Evolutionary conservation across 2,113 vertebrate species (phyloP).

Genomic region (Rhea pennata): DNA sequence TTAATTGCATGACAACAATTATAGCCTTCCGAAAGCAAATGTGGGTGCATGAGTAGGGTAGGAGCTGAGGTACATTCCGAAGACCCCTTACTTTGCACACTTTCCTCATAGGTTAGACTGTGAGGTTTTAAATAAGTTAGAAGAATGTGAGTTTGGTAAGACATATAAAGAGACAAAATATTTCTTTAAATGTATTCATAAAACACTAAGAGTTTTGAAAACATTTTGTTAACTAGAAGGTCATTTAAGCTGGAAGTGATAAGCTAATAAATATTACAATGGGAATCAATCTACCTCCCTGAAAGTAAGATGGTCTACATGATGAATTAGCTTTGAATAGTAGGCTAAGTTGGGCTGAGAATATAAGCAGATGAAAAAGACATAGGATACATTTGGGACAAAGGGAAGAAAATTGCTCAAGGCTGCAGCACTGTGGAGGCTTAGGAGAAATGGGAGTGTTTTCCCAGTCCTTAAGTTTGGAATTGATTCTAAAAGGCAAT

Average conservation of each 20-base stretch:
- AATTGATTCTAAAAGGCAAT: slow-evolving; percentile 4
- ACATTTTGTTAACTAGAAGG: background rate
- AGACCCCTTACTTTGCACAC: background rate
- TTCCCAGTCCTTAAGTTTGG: background rate
- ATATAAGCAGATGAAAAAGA: background rate
- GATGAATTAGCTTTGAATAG: background rate
- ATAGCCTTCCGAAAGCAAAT: background rate
- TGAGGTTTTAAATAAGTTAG: background rate
- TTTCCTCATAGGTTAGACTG: background rate
- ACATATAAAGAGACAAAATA: background rate
- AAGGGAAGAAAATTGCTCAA: slow-evolving; percentile 32
- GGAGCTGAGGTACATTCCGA: background rate
- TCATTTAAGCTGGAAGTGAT: background rate
- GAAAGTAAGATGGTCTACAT: background rate
- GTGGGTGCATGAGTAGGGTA: background rate
- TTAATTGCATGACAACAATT: background rate
- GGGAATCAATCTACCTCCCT: background rate
- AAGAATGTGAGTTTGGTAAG: background rate
- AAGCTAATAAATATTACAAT: background rate
- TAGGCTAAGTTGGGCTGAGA: background rate
- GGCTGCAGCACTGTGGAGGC: slow-evolving; percentile 35
- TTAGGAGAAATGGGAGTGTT: slow-evolving; percentile 11
- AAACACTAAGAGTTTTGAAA: background rate
- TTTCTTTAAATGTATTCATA: background rate
- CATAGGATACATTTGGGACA: background rate